Base-by-base conservation (phyloP, 2,113 vertebrate genomes). In the Sitta europaea region DNA sequence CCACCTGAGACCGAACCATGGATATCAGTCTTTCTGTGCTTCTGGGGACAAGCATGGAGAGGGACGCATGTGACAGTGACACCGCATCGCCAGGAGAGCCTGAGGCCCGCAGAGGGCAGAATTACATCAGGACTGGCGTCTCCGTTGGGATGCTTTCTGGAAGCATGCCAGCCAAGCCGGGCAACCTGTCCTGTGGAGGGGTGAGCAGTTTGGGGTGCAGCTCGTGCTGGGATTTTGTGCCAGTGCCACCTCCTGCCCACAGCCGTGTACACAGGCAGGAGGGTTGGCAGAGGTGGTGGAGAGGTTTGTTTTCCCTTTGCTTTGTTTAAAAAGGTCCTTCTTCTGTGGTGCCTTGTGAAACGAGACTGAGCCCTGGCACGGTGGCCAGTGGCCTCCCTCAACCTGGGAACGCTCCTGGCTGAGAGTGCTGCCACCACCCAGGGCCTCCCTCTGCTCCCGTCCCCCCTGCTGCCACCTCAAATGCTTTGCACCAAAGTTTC, bases 131-230 rank as follows among this genome's bases (percentile, higher is more conserved):
- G 8, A 1, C 18, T 73, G 67, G 23, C 42, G n/a, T 65, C 2
- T 7, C 17, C 27, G 73, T 4, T 0, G 50, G 47, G 54, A 80
- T 57, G 67, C 62, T 59, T 47, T 18, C 38, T 5, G 0, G 16
- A n/a, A 57, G 40, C 1, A 1, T 19, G n/a, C 51, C 3, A 4
- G 53, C 48, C 6, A 4, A 78, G 79, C 0, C 0, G 33, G 29
- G 42, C 0, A 18, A 71, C 81, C 79, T 6, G 2, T 54, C 50
- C 77, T n/a, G 55, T 0, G 4, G 24, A 24, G 62, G 66, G 71
- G 33, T 67, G 75, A 89, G 63, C 73, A 57, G 47, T 36, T 36
- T 0, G 18, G 76, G 68, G 35, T 35, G 59, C 67, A 83, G 58
- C 29, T 53, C 1, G 0, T 12, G 35, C 47, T 71, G 6, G 27